Conservation (phyloP, 2,888 invertebrate genomes). For the Dermolepida albohirtum region DNA sequence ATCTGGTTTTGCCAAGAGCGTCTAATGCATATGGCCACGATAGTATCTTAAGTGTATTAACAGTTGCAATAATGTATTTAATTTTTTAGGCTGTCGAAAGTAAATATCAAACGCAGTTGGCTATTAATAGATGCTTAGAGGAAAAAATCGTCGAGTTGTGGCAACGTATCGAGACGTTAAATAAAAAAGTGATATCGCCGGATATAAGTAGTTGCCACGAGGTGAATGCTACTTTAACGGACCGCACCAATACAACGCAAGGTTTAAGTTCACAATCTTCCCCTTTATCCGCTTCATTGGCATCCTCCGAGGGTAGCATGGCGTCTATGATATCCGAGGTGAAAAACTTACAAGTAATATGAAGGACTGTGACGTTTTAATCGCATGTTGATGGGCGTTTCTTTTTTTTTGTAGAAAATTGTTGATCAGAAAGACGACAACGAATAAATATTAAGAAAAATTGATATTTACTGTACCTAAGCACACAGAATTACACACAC, state of each 20-base stretch:
- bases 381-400: conserved; percentile 9
- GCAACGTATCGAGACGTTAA: conserved; percentile 60
- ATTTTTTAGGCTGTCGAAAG: conserved; percentile 68
- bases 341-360: conserved; percentile 70
- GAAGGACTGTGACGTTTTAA: background rate
- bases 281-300: conserved; percentile 73
- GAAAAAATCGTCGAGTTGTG: conserved; percentile 69
- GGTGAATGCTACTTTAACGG: conserved; percentile 64
- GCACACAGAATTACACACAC: conserved; percentile 7
- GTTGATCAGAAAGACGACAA: conserved; percentile 51
- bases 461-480: conserved; percentile 12
- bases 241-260: conserved; percentile 62
- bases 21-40: too few relatives aligned
- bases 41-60: too few relatives aligned
- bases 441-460: conserved; percentile 17
- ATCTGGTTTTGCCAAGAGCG: too few relatives aligned
- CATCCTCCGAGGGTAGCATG: conserved; percentile 69
- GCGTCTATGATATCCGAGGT: conserved; percentile 66
- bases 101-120: conserved; percentile 70
- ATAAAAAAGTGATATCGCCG: conserved; percentile 58
- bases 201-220: conserved; percentile 68
- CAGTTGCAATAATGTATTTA: too few relatives aligned
- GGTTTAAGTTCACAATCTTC: conserved; percentile 68
- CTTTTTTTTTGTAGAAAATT: conserved; percentile 46
- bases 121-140: conserved; percentile 70